Conservation (phyloP, 1,140 invertebrate genomes). For the Drosophila lacertosa region DNA sequence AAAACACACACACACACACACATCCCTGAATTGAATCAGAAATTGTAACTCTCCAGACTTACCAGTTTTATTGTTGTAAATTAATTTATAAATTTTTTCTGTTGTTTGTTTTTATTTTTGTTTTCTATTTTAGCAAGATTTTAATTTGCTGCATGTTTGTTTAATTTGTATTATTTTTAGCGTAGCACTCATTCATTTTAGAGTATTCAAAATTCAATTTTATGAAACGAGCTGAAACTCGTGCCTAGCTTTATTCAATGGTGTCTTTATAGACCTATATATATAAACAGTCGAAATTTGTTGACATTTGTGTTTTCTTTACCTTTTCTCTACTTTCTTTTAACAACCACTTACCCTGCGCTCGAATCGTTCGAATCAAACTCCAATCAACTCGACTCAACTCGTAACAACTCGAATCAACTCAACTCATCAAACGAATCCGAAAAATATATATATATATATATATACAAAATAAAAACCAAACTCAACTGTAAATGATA, state of each 20-base stretch:
- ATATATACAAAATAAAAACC: conserved; percentile 32
- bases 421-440: conserved; percentile 68
- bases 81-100: no score
- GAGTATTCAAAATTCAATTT: not conserved
- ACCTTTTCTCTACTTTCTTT: conserved; percentile 71
- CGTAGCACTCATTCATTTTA: conserved; percentile 27
- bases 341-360: conserved; percentile 67
- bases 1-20: conserved; percentile 18
- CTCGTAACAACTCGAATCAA: conserved; percentile 30
- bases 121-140: conserved; percentile 4
- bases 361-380: conserved; percentile 68
- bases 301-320: conserved; percentile 75
- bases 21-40: conserved; percentile 12
- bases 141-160: conserved; percentile 47
- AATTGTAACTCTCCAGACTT: conserved; percentile 6
- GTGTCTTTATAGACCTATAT: conserved; percentile 10
- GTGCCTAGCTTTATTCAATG: conserved; percentile 17
- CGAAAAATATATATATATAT: conserved; percentile 39
- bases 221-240: conserved; percentile 4
- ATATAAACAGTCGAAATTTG: conserved; percentile 50
- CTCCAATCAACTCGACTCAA: conserved; percentile 59
- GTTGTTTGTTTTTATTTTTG: conserved; percentile 1
- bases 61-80: no score
- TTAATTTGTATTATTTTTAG: conserved; percentile 20
- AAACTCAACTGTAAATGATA: conserved; percentile 60